Evolutionary conservation across 2,113 vertebrate genomes (phyloP).

Genomic region (Xiphophorus hellerii): DNA sequence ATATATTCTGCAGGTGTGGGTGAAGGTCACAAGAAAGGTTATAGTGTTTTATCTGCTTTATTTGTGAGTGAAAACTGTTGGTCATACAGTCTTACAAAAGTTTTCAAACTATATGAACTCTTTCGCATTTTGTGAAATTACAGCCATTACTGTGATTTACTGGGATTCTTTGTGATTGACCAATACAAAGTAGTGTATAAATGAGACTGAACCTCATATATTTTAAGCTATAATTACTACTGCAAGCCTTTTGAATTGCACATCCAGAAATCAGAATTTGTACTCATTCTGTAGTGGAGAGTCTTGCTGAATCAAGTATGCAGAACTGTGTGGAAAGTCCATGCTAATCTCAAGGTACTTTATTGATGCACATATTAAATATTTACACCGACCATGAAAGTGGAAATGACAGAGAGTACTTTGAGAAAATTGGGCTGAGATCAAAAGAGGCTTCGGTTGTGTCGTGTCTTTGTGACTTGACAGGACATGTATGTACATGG

Average conservation of each 20-base stretch:
- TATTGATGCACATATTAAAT: background rate
- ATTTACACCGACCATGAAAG: background rate
- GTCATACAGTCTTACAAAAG: too few species aligned
- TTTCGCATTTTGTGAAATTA: too few species aligned
- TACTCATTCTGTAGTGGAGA: background rate
- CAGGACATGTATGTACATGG: conserved; percentile 5
- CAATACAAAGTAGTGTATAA: too few species aligned
- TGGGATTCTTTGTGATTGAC: too few species aligned
- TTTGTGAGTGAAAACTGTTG: too few species aligned
- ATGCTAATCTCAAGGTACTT: background rate
- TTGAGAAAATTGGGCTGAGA: conserved; percentile 17
- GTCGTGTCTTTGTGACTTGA: conserved; percentile 8
- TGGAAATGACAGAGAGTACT: conserved; percentile 11
- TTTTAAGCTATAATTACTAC: background rate
- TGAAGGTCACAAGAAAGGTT: too few species aligned
- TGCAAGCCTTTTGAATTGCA: background rate
- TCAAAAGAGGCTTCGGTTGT: conserved; percentile 16
- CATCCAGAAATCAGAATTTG: background rate
- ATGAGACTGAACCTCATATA: background rate
- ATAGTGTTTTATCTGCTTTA: too few species aligned
- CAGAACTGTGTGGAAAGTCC: background rate
- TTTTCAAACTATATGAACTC: too few species aligned
- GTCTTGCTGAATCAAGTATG: background rate
- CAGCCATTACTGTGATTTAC: too few species aligned
- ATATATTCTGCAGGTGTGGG: too few species aligned